A percentile compares a stretch with the other conserved stretches of the same genome.
Evolutionary conservation across 2,113 vertebrate species (phyloP).

Genomic region (Dipodomys stephensi): DNA sequence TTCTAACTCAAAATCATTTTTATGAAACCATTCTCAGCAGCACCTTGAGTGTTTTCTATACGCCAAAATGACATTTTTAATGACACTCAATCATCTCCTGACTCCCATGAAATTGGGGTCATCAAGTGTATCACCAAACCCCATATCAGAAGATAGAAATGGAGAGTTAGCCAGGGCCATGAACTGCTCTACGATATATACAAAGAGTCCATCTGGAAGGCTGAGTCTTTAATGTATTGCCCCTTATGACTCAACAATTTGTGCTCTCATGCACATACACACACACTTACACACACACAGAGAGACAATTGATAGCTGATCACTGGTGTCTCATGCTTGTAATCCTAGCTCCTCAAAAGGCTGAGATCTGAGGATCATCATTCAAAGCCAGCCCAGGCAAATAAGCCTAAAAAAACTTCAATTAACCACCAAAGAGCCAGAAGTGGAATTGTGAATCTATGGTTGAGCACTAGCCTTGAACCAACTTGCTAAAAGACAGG

Average conservation of each 20-base stretch:
- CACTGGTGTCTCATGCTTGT: too few species aligned
- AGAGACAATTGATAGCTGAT: too few species aligned
- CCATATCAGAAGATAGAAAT: background rate
- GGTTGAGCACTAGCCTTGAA: too few species aligned
- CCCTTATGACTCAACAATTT: background rate
- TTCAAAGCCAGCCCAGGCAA: too few species aligned
- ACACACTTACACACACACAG: too few species aligned
- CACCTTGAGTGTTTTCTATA: background rate
- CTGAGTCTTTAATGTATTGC: background rate
- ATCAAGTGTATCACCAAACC: background rate
- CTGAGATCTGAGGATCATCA: too few species aligned
- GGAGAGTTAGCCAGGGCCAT: background rate
- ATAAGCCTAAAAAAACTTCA: too few species aligned
- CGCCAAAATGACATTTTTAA: background rate
- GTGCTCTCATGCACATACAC: background rate
- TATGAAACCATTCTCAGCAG: background rate
- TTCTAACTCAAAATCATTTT: slow-evolving; percentile 1
- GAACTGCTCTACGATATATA: background rate
- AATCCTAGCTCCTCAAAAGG: too few species aligned
- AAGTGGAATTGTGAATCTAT: too few species aligned
- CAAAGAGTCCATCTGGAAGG: background rate
- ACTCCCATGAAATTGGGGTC: background rate
- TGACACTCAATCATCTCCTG: background rate
- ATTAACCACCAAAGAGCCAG: too few species aligned
- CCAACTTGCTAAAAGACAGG: too few species aligned